Base-by-base conservation (phyloP, 37 sponge, comb jelly and placozoan genomes). In the Trichoplax adhaerens region DNA sequence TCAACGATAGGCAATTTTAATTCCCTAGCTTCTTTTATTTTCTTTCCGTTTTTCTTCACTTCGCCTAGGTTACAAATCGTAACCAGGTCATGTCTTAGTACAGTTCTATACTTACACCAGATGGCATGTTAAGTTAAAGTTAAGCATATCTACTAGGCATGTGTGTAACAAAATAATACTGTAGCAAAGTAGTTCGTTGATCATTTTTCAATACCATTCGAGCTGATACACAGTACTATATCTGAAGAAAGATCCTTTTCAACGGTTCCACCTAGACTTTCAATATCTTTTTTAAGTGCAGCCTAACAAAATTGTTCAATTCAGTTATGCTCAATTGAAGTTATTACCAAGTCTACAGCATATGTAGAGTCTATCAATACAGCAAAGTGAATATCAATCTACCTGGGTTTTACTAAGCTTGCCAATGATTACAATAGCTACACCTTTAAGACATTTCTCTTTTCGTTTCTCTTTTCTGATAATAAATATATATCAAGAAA, bases 1-100 rank as follows among this genome's bases (percentile, higher is more conserved):
- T 69, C 57, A 52, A 92, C 83, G 0, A 92, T 84, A 65, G 90
- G 90, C 10, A 92, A 71, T 52, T 85, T 74, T 61, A 64, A 56
- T 0, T 75, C 72, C 76, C 82, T 68, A 47, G 84, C 89, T 46
- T 76, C 85, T 59, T 57, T 47, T 78, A 92, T 92, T 70, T 82
- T 85, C n/a, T 59, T 69, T 54, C 58, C 65, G 62, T 68, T 76
- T 71, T 92, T 92, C 46, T 70, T 75, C 53, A 91, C 62, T 65
- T 91, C 91, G 12, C 64, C 85, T 83, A 53, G 52, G 75, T 5
- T 52, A 60, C 8, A 8, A 60, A 12, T 60, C 8, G 62, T 60
- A 12, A 29, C 29, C 29, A 29, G 29, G 29, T 29, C 29, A 29
- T 29, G 29, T 29, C 29, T 29, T 29, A 29, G 29, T 29, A 29